Conservation (phyloP, 2,113 vertebrate genomes). For the Atractosteus spatula region DNA sequence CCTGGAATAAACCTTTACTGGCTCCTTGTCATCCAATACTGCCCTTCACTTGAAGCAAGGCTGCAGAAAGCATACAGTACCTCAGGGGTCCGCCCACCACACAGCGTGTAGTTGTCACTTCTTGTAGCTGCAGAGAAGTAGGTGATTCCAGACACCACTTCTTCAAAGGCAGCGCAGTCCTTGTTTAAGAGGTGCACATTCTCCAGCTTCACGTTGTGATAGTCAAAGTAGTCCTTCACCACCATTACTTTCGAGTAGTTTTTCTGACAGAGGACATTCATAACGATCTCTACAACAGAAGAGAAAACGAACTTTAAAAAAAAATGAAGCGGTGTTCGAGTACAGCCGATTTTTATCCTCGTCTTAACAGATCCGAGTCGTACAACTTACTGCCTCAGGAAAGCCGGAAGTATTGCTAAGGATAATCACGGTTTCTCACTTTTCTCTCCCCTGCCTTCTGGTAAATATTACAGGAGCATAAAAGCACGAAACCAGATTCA, state of each 20-base stretch:
- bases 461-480: no score
- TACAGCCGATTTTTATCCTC: no score
- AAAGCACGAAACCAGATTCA: no score
- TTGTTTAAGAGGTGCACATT: slow-evolving; percentile 54
- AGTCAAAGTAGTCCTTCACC: slow-evolving; percentile 54
- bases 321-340: no score
- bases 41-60: not conserved
- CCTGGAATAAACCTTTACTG: no score
- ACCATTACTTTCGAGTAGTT: slow-evolving; percentile 52
- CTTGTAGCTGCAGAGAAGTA: slow-evolving; percentile 50
- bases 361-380: no score
- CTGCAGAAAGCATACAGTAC: slow-evolving; percentile 29
- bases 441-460: no score
- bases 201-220: slow-evolving; percentile 50
- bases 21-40: no score
- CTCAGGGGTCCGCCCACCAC: slow-evolving; percentile 52
- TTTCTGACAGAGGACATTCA: slow-evolving; percentile 50
- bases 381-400: no score
- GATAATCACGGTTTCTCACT: no score
- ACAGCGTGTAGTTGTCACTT: slow-evolving; percentile 47
- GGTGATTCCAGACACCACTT: slow-evolving; percentile 27
- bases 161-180: slow-evolving; percentile 45
- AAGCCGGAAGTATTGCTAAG: no score
- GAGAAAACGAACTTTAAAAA: not conserved
- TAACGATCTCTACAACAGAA: slow-evolving; percentile 43